Base-by-base conservation (phyloP, 1,140 invertebrate genomes). In the Eurosta solidaginis region DNA sequence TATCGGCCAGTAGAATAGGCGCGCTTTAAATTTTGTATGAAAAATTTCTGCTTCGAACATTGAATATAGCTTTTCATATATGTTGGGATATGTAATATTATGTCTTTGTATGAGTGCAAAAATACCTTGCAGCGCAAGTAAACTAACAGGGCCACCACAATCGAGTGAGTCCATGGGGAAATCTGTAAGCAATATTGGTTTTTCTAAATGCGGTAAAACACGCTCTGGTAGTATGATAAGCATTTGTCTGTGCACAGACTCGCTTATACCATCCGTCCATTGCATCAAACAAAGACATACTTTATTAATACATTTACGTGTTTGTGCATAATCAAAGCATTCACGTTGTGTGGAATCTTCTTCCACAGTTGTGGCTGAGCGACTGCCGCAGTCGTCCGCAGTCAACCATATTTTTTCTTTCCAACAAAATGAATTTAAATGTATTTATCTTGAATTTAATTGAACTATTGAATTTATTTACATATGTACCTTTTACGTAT, bases 81-180 rank as follows among this genome's bases (percentile, higher is more conserved):
- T 96, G 88, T 98, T 94, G 3, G 97, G 97, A 89, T 98, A 98
- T 85, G 98, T 95, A 88, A 99, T 91, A 89, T 99, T 98, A 86
- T 98, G 93, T 79, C 94, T 93, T 76, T 95, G 93, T 78, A 99
- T 96, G 44, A 99, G 89, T 50, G 94, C 92, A 85, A 97, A 97
- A 17, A 99, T 92, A 12, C 97, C 97, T 88, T 98, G 96, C n/a
- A 99, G 89, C 10, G 97, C 95, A 47, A 99, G 89, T 80, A 99
- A 89, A 84, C 94, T 94, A 59, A 96, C 92, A 1, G 95, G 91
- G 27, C 97, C 97, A 85, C 93, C 94, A 49, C 93, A 90, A 84
- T 96, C 94, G 76, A 97, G 92, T 12, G 95, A 95, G 82, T 96
- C 92, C 90, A 97, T 95, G 6, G 98, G 90, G 88, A 97, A 98